Percentiles rank a stretch among this genome's conserved stretches.
Evolutionary conservation across 2,888 invertebrate genomes (phyloP).

Genomic region (Conomelus anceps): DNA sequence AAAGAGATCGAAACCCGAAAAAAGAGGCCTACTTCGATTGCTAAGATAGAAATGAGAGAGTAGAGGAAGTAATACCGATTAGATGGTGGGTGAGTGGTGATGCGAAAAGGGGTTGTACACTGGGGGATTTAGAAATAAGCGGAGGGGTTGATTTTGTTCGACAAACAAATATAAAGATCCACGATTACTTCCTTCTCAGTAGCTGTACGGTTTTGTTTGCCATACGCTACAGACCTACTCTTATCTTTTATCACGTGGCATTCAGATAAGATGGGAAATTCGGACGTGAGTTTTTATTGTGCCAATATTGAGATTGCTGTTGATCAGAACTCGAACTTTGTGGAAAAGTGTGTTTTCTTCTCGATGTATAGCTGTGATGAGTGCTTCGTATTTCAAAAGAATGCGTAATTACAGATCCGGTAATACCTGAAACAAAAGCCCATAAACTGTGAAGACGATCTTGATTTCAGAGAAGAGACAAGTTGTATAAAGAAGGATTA

Average conservation of each 20-base stretch:
- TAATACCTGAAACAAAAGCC: too few species aligned
- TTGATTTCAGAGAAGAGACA: too few species aligned
- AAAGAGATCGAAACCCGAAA: too few species aligned
- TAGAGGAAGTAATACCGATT: neutral
- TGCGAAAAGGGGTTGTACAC: neutral
- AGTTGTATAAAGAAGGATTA: too few species aligned
- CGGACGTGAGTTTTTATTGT: neutral
- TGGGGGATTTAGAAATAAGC: neutral
- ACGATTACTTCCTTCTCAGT: neutral
- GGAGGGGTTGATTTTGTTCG: neutral
- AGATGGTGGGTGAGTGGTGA: neutral
- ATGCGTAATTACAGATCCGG: too few species aligned
- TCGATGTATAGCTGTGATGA: too few species aligned
- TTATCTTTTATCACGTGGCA: neutral
- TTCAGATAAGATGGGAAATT: neutral
- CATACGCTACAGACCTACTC: neutral
- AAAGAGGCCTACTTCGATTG: neutral
- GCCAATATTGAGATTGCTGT: neutral
- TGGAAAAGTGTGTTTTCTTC: too few species aligned
- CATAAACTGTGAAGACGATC: too few species aligned
- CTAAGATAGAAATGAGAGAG: neutral
- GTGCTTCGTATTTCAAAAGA: too few species aligned
- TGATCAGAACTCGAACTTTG: neutral
- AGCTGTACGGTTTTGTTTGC: neutral
- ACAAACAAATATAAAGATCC: neutral